Conservation (phyloP, 2,797 vertebrate genomes). For the Graptemys geographica region DNA sequence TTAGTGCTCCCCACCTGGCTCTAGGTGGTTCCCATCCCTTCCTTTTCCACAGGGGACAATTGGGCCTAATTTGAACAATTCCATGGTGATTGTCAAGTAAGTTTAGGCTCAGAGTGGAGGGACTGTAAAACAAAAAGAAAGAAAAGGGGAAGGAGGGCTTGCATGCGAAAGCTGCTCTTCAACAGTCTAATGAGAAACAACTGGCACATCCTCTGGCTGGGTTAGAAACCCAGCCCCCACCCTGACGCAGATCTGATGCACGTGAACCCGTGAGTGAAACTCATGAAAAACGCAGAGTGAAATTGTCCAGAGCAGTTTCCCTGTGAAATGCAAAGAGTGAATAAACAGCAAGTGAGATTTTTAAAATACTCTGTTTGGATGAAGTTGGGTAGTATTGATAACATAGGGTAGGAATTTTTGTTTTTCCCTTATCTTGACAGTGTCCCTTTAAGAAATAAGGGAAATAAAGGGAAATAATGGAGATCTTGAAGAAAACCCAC, state of each 20-base stretch:
- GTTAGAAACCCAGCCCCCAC: neutral
- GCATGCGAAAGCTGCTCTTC: neutral
- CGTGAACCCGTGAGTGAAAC: neutral
- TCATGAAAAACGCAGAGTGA: neutral
- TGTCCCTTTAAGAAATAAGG: neutral
- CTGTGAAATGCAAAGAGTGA: neutral
- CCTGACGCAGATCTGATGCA: neutral
- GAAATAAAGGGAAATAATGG: neutral
- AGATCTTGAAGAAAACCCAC: neutral
- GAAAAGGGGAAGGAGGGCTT: neutral
- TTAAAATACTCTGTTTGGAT: neutral
- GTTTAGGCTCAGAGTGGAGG: neutral
- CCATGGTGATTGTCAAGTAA: neutral
- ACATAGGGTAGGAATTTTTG: neutral
- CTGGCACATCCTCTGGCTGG: neutral
- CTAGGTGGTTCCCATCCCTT: neutral
- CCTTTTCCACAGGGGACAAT: neutral
- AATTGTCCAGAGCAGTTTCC: neutral
- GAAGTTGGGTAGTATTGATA: neutral
- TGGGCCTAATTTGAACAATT: neutral
- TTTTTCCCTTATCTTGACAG: neutral
- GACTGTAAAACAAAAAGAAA: neutral
- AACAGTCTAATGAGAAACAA: neutral
- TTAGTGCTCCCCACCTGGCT: neutral
- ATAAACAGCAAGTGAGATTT: neutral